A percentile compares a stretch with the other conserved stretches of the same genome.
Conservation (phyloP, 2,888 invertebrate species). For the Sepiola atlantica region DNA sequence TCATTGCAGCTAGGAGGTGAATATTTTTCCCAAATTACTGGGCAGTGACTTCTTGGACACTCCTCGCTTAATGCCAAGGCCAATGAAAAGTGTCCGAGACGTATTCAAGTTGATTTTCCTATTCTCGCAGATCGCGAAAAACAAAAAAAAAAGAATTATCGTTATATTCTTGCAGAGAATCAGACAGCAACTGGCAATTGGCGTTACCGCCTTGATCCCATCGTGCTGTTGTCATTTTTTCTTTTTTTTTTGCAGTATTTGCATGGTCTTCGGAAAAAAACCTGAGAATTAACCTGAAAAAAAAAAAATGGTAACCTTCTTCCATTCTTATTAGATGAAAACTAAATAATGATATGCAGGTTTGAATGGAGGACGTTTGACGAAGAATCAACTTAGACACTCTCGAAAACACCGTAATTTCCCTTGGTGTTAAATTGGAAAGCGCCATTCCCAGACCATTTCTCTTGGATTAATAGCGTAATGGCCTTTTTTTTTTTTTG, state of each 20-base stretch:
- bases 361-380: not conserved
- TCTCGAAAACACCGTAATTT: not conserved
- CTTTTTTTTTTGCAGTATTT: not conserved
- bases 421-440: not conserved
- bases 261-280: not conserved
- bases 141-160: not conserved
- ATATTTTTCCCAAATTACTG: not conserved
- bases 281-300: no score
- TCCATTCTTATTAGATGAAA: not conserved
- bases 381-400: not conserved
- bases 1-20: not conserved
- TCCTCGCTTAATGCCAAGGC: slow-evolving; percentile 11
- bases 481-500: not conserved
- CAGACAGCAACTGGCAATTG: not conserved
- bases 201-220: not conserved
- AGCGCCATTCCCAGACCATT: not conserved
- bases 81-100: not conserved
- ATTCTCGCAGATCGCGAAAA: not conserved
- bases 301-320: not conserved
- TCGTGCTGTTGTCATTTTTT: not conserved
- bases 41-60: slow-evolving; percentile 10
- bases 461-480: not conserved
- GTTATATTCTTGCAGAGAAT: not conserved
- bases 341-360: slow-evolving; percentile 19
- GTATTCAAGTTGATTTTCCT: not conserved